Evolutionary conservation across 2,797 vertebrate species (phyloP).

Genomic region (Ibycter americanus): DNA sequence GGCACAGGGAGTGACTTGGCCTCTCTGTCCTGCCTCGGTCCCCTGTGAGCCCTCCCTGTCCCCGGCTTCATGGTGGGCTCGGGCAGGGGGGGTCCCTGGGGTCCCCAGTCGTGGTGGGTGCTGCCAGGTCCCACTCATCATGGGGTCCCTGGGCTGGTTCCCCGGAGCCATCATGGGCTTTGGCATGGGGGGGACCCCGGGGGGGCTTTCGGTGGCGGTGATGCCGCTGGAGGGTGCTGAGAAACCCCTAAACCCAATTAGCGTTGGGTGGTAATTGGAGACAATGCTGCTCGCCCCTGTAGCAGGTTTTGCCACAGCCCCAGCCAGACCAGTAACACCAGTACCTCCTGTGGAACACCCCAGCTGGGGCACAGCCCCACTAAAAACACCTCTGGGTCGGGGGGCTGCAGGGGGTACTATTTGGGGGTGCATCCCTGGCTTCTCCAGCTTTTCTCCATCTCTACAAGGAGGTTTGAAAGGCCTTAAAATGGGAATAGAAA

Average conservation of each 20-base stretch:
- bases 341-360: not conserved
- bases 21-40: not conserved
- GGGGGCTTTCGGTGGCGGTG: not conserved
- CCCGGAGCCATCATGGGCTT: not conserved
- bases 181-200: too few relatives aligned
- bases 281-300: not conserved
- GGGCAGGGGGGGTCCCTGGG: not conserved
- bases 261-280: accelerated
- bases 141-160: not conserved
- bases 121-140: not conserved
- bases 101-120: not conserved
- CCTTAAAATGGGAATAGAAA: not conserved
- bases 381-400: not conserved
- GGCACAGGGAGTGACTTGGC: not conserved
- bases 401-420: too few relatives aligned
- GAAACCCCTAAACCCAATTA: not conserved
- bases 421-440: not conserved
- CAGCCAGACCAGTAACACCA: not conserved
- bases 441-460: not conserved
- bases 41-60: not conserved
- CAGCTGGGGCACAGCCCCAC: not conserved
- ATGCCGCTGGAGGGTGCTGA: not conserved
- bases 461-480: not conserved
- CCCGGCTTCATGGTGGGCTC: not conserved
- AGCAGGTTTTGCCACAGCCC: not conserved